Percentiles rank a stretch among this genome's conserved stretches.
Conservation (phyloP, 2,888 invertebrate species). For the Amiota minor region DNA sequence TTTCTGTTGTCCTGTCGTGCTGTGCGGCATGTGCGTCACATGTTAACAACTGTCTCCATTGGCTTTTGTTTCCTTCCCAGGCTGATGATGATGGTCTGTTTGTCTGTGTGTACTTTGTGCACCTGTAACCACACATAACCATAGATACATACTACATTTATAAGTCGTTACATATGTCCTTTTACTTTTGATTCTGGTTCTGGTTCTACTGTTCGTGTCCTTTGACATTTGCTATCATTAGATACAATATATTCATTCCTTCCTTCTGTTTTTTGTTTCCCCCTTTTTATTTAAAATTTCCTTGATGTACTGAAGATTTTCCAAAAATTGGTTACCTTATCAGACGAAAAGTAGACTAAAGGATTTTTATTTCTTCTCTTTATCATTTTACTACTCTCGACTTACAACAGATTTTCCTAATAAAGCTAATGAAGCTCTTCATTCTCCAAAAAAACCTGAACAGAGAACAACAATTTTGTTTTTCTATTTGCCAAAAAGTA, state of each 20-base stretch:
- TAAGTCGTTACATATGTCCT: constrained; percentile 6
- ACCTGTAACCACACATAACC: not conserved
- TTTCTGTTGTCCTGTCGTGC: constrained; percentile 42
- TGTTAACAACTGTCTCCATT: constrained; percentile 58
- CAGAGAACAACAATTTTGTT: not conserved
- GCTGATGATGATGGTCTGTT: not conserved
- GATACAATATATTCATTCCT: not conserved
- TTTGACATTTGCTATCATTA: constrained; percentile 24
- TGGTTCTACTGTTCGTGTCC: not conserved
- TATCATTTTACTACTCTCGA: constrained; percentile 37
- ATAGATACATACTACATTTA: not conserved
- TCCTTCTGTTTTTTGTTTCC: constrained; percentile 28
- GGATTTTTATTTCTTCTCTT: constrained; percentile 40
- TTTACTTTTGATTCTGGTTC: not conserved
- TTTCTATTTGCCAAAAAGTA: not conserved
- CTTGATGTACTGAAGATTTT: no score
- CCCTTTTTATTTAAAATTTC: constrained; percentile 5
- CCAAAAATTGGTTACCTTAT: not conserved
- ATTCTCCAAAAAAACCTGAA: not conserved
- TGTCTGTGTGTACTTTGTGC: constrained; percentile 21
- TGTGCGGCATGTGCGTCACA: constrained; percentile 37
- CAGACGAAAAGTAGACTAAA: not conserved
- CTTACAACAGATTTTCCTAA: constrained; percentile 6
- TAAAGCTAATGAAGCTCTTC: constrained; percentile 9
- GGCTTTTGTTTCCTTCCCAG: constrained; percentile 29